phyloP scores from a whole-genome alignment of 2,888 invertebrate genomes.

The Hoplodrina blanda region DNA sequence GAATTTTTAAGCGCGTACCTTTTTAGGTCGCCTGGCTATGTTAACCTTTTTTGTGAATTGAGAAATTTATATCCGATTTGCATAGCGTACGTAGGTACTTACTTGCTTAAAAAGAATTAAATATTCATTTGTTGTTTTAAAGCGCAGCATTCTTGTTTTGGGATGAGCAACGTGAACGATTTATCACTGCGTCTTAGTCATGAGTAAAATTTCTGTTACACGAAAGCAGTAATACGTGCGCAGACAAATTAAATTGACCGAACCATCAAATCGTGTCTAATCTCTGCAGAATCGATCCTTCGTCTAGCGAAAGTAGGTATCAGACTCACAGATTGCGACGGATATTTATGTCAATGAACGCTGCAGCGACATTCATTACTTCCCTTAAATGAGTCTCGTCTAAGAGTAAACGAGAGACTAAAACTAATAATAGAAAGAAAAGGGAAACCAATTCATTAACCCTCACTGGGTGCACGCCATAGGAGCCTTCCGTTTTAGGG shows the following conservation, averaged over 20 bases:
- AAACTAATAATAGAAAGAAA: constrained; percentile 73
- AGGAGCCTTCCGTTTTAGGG: constrained; percentile 44
- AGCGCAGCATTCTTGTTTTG: constrained; percentile 37
- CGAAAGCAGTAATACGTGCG: constrained; percentile 14
- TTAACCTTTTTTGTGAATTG: constrained; percentile 24
- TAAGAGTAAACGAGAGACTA: constrained; percentile 56
- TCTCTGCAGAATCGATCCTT: constrained; percentile 30
- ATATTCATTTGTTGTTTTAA: constrained; percentile 29
- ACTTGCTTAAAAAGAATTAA: constrained; percentile 1
- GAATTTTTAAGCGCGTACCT: constrained; percentile 24
- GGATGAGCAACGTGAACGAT: constrained; percentile 35
- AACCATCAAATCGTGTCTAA: constrained; percentile 31
- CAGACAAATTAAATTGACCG: constrained; percentile 43
- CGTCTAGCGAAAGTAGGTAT: constrained; percentile 35
- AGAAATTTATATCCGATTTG: constrained; percentile 20
- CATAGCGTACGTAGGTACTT: constrained; percentile 13
- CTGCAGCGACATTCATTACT: constrained; percentile 53
- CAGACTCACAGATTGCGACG: constrained; percentile 41
- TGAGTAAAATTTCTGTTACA: constrained; percentile 27
- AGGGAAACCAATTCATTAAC: constrained; percentile 70
- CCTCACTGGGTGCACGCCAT: constrained; percentile 57
- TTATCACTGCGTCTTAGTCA: constrained; percentile 40
- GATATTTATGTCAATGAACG: constrained; percentile 58
- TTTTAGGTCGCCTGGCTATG: constrained; percentile 11
- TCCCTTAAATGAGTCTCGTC: constrained; percentile 57